These are phyloP conservation scores for Cactoblastis cactorum DNA, from an alignment of 2,888 invertebrate genomes.

Conservation along the genomic window DNA sequence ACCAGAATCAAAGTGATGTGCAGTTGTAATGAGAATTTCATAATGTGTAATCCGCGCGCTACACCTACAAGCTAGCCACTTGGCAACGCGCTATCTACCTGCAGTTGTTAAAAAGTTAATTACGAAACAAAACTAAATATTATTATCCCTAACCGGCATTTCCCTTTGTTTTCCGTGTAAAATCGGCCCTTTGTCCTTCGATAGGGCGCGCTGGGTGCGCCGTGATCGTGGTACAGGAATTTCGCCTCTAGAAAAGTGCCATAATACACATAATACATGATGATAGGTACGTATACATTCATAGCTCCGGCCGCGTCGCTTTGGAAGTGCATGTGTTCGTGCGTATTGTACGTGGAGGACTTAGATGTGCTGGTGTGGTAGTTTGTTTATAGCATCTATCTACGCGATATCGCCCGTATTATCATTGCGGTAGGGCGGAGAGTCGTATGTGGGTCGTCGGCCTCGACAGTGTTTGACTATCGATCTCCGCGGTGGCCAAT, in stretches of 20 bases:
- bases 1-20: conserved; percentile 35
- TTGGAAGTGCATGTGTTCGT: conserved; percentile 56
- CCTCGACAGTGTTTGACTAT: conserved; percentile 81
- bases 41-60: conserved; percentile 57
- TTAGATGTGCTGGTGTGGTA: conserved; percentile 68
- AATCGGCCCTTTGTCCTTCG: conserved; percentile 74
- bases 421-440: conserved; percentile 51
- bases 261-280: conserved; percentile 71
- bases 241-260: conserved; percentile 76
- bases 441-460: conserved; percentile 72
- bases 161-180: conserved; percentile 73
- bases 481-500: conserved; percentile 82
- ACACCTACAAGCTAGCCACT: conserved; percentile 43
- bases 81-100: conserved; percentile 58
- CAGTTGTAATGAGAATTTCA: conserved; percentile 54
- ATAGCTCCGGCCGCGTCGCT: conserved; percentile 66
- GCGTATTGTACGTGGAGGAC: conserved; percentile 60
- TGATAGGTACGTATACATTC: conserved; percentile 53
- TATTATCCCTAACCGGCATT: conserved; percentile 61
- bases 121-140: conserved; percentile 48
- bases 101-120: conserved; percentile 46
- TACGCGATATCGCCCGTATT: conserved; percentile 59
- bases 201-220: conserved; percentile 66
- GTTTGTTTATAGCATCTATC: conserved; percentile 80
- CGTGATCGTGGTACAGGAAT: conserved; percentile 65